These are phyloP conservation scores for Tachystola acroxantha DNA, from an alignment of 2,888 invertebrate genomes.

Conservation along the genomic window DNA sequence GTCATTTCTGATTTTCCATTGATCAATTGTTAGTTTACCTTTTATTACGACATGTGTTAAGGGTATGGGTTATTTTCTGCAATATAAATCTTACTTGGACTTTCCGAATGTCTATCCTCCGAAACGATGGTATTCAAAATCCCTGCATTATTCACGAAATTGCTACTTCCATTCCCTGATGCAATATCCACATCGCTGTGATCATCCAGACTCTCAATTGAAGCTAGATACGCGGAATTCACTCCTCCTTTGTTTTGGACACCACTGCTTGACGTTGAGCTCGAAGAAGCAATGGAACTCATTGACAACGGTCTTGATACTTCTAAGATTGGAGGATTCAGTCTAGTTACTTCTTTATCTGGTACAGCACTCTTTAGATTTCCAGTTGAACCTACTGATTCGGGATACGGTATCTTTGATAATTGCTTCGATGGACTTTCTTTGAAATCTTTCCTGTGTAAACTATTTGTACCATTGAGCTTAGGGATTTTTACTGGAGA, in stretches of 20 bases:
- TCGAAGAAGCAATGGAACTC: slow-evolving; percentile 87
- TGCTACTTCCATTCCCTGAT: slow-evolving; percentile 64
- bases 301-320: slow-evolving; percentile 84
- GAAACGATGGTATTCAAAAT: slow-evolving; percentile 47
- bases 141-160: slow-evolving; percentile 61
- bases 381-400: slow-evolving; percentile 59
- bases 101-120: slow-evolving; percentile 47
- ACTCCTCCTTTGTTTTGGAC: slow-evolving; percentile 81
- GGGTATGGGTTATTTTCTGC: no score
- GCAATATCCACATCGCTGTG: slow-evolving; percentile 84
- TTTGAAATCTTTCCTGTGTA: slow-evolving; percentile 58
- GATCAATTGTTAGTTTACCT: no score
- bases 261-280: slow-evolving; percentile 81
- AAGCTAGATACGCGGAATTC: slow-evolving; percentile 89
- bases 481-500: slow-evolving; percentile 52
- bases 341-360: slow-evolving; percentile 66
- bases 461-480: slow-evolving; percentile 51
- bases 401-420: slow-evolving; percentile 57
- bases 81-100: slow-evolving; percentile 62
- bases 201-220: slow-evolving; percentile 91
- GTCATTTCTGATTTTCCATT: no score
- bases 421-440: slow-evolving; percentile 48
- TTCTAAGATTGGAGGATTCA: slow-evolving; percentile 73
- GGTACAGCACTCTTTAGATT: slow-evolving; percentile 55
- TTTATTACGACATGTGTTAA: no score